Evolutionary conservation across 1,140 invertebrate genomes (phyloP).

Genomic region (Sminthurinus signatus): DNA sequence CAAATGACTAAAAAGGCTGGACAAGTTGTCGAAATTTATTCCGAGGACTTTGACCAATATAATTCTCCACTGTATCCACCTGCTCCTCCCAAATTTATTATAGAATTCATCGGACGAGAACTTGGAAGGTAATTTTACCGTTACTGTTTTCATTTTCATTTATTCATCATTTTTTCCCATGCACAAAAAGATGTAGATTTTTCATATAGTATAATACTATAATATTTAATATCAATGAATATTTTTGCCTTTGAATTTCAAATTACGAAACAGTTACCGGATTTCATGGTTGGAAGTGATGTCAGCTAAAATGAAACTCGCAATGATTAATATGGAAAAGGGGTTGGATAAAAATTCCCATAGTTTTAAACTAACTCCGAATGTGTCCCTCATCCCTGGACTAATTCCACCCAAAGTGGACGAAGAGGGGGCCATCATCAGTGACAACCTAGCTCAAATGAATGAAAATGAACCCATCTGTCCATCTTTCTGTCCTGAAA

Average conservation of each 20-base stretch:
- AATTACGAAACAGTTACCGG: no score
- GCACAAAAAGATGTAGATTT: no score
- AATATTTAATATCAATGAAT: no score
- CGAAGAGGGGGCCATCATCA: no score
- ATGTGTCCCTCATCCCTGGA: neutral
- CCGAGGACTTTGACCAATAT: slow-evolving; percentile 36
- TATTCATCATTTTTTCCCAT: no score
- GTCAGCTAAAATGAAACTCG: slow-evolving; percentile 36
- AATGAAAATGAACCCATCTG: slow-evolving; percentile 44
- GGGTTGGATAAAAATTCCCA: no score
- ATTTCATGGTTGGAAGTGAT: slow-evolving; percentile 65
- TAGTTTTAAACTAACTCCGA: no score
- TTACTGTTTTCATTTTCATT: no score
- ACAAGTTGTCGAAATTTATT: slow-evolving; percentile 38
- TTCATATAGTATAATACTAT: no score
- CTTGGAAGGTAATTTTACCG: no score
- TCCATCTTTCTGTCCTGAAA: slow-evolving; percentile 71
- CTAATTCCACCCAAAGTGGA: neutral
- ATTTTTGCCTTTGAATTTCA: no score
- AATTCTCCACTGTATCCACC: slow-evolving; percentile 35
- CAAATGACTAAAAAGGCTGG: slow-evolving; percentile 21
- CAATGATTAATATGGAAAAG: slow-evolving; percentile 12
- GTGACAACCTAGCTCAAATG: no score
- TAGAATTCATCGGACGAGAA: slow-evolving; percentile 65
- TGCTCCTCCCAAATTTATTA: slow-evolving; percentile 19